Percentiles rank a stretch among this genome's conserved stretches.
Conservation (phyloP, 2,888 invertebrate genomes). For the Nomada ruficornis region DNA sequence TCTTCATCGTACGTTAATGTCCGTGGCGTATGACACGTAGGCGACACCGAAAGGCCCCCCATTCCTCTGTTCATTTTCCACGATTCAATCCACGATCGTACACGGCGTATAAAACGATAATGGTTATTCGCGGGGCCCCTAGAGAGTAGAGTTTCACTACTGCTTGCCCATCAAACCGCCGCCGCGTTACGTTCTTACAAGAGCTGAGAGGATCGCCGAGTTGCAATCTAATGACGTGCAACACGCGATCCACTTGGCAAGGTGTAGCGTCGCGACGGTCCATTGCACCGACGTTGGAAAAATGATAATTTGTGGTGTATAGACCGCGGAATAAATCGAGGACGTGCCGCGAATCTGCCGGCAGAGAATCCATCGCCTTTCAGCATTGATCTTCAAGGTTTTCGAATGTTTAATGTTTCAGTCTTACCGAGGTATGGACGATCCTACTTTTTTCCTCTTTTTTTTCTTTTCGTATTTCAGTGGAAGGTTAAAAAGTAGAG, state of each 20-base stretch:
- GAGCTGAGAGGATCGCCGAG: constrained; percentile 42
- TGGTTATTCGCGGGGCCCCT: constrained; percentile 11
- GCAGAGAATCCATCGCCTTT: not conserved
- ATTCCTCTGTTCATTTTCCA: not conserved
- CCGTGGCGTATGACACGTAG: not conserved
- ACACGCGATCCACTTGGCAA: constrained; percentile 60
- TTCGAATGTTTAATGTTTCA: too few relatives aligned
- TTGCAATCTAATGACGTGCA: constrained; percentile 66
- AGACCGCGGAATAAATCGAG: not conserved
- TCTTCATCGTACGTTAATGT: constrained; percentile 1
- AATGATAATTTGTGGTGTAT: constrained; percentile 43
- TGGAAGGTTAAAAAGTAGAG: too few relatives aligned
- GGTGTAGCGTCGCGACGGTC: constrained; percentile 48
- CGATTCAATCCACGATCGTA: not conserved
- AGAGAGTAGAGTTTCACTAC: constrained; percentile 49
- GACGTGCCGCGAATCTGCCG: not conserved
- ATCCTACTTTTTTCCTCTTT: too few relatives aligned
- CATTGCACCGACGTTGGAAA: constrained; percentile 49
- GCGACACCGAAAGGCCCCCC: constrained; percentile 2
- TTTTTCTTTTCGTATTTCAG: too few relatives aligned
- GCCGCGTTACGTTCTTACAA: constrained; percentile 50
- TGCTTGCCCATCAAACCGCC: constrained; percentile 29
- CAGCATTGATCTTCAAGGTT: not conserved
- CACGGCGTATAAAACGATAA: constrained; percentile 29
- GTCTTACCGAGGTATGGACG: too few relatives aligned